Percentiles rank a stretch among this genome's conserved stretches.
Conservation (phyloP, 92 coral and sea anemone genomes). For the Zoanthus sansibaricus region DNA sequence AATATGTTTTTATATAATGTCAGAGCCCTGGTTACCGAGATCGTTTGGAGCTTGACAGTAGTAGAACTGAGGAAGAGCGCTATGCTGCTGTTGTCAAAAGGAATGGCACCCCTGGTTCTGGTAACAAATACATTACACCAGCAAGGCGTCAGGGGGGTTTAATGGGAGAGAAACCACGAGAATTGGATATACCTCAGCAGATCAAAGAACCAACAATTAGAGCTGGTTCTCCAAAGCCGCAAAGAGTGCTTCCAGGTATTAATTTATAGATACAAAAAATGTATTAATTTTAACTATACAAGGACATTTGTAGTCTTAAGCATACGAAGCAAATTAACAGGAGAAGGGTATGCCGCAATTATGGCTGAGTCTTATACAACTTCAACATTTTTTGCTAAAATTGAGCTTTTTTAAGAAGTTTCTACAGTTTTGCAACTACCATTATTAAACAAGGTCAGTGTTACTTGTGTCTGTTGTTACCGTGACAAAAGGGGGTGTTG, state of each 20-base stretch:
- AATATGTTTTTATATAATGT: background rate
- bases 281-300: too few species aligned
- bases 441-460: too few species aligned
- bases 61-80: conserved; percentile 26
- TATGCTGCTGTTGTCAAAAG: conserved; percentile 19
- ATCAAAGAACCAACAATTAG: background rate
- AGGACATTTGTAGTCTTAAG: too few species aligned
- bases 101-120: background rate
- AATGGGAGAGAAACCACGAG: background rate
- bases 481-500: too few species aligned
- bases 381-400: too few species aligned
- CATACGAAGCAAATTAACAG: too few species aligned
- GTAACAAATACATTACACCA: conserved; percentile 28
- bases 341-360: too few species aligned
- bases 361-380: too few species aligned
- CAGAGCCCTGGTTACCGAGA: conserved; percentile 14
- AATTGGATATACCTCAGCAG: conserved; percentile 11
- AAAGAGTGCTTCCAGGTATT: conserved; percentile 24
- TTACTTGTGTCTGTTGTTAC: too few species aligned
- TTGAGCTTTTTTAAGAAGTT: too few species aligned
- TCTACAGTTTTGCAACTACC: too few species aligned
- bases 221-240: conserved; percentile 32
- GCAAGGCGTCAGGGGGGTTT: conserved; percentile 12
- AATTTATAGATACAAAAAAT: too few species aligned
- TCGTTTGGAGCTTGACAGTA: conserved; percentile 26